These are phyloP conservation scores for Chanos chanos DNA, from an alignment of 2,797 vertebrate species.

Conservation along the genomic window DNA sequence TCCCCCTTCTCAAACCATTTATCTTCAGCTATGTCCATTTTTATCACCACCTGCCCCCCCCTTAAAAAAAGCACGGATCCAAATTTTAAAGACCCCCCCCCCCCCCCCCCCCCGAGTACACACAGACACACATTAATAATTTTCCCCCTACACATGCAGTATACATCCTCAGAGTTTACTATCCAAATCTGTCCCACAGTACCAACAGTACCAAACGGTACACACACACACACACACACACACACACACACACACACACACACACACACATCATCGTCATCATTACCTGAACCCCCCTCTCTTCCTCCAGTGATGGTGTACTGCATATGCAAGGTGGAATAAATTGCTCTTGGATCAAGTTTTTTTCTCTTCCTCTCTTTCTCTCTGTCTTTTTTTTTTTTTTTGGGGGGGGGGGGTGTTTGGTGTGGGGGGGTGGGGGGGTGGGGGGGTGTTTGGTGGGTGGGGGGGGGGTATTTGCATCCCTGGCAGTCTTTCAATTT, in stretches of 20 bases:
- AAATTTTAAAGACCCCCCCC: no score
- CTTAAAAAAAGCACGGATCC: no score
- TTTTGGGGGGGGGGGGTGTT: no score
- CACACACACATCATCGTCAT: slow-evolving; percentile 36
- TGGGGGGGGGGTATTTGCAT: slow-evolving; percentile 59
- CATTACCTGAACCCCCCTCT: slow-evolving; percentile 35
- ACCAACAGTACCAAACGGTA: not conserved
- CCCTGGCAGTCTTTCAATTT: slow-evolving; percentile 87
- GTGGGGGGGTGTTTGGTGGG: no score
- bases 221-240: not conserved
- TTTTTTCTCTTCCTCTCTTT: no score
- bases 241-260: slow-evolving; percentile 18
- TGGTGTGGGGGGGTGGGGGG: no score
- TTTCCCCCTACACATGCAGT: slow-evolving; percentile 62
- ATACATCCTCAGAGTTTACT: slow-evolving; percentile 56
- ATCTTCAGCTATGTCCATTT: slow-evolving; percentile 97
- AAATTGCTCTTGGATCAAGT: no score
- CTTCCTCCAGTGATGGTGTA: slow-evolving; percentile 13
- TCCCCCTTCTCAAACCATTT: slow-evolving; percentile 98
- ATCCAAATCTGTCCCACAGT: slow-evolving; percentile 53
- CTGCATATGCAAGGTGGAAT: slow-evolving; percentile 78
- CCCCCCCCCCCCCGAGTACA: no score
- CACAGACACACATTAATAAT: no score
- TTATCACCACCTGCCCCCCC: slow-evolving; percentile 99
- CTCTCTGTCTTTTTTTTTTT: no score